Base-by-base conservation (phyloP, 2,113 vertebrate genomes). In the Papio anubis region DNA sequence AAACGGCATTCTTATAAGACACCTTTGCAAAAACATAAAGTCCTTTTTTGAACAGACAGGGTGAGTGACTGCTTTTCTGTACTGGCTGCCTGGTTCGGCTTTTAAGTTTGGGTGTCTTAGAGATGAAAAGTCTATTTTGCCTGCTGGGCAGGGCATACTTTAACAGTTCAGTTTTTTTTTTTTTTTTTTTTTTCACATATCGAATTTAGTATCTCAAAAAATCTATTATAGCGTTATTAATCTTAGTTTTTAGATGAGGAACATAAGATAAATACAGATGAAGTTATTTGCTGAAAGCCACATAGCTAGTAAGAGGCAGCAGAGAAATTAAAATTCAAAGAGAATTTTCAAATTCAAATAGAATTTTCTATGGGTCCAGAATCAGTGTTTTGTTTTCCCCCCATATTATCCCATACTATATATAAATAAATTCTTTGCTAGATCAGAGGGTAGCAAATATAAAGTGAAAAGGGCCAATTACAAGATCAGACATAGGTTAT, bases 311-410 rank as follows among this genome's bases (percentile, higher is more conserved):
- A 35, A 68, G 8, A 92, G 11, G 11, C 48, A 83, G 6, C 2
- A 73, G 30, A 94, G 8, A 76, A 57, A 82, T 66, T 95, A 66
- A 92, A 95, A 88, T 80, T 89, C 64, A 82, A 84, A 70, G 43
- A 72, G n/a, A 79, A 82, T 55, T 75, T 48, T 89, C 25, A 45
- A 61, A 18, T 61, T 87, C 32, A 66, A 57, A 48, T 72, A 87
- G 21, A 88, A 43, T 45, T n/a, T n/a, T 72, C 50, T n/a, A 5
- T 81, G 50, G 38, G 93, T 72, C 1, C 8, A 82, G 35, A 64
- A 27, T 66, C 55, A 72, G 27, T 45, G 18, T 64, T 90, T 68
- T n/a, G 0, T 57, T 75, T 76, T 43, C n/a, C 17, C 70, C 1
- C 3, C 10, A 17, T 40, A 48, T 40, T 75, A 61, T 78, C 40